Percentiles rank a stretch among this genome's conserved stretches.
These are phyloP conservation scores for Synanthedon myopaeformis DNA, from an alignment of 2,888 invertebrate species.

Conservation along the genomic window DNA sequence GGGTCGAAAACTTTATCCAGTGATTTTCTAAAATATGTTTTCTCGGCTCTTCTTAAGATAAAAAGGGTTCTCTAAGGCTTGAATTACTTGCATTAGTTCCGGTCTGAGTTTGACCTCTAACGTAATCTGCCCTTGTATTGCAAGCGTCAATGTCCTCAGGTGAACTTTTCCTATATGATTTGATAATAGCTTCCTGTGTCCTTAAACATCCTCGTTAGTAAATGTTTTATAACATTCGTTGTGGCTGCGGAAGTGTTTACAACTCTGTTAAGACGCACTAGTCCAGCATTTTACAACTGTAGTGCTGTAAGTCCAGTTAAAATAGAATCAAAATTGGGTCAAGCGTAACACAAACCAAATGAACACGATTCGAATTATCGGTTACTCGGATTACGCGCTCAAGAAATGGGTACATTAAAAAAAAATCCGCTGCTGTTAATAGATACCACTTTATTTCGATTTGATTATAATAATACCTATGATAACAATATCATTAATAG, in stretches of 20 bases:
- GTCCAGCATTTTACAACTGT: slow-evolving; percentile 19
- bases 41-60: slow-evolving; percentile 13
- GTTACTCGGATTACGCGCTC: slow-evolving; percentile 21
- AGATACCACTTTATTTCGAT: slow-evolving; percentile 38
- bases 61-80: slow-evolving; percentile 5
- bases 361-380: slow-evolving; percentile 20
- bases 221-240: slow-evolving; percentile 41
- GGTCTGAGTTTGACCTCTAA: slow-evolving; percentile 21
- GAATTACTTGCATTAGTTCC: not conserved
- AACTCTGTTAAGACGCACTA: slow-evolving; percentile 25
- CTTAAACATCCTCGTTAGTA: slow-evolving; percentile 52
- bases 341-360: slow-evolving; percentile 26
- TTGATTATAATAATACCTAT: slow-evolving; percentile 59
- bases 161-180: slow-evolving; percentile 55
- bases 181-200: slow-evolving; percentile 64
- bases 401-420: slow-evolving; percentile 16
- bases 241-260: slow-evolving; percentile 41
- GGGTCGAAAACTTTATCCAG: slow-evolving; percentile 27
- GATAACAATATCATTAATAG: slow-evolving; percentile 69
- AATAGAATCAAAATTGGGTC: slow-evolving; percentile 47
- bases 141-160: slow-evolving; percentile 24
- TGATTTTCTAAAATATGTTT: slow-evolving; percentile 28
- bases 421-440: slow-evolving; percentile 40
- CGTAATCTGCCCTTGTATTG: slow-evolving; percentile 15
- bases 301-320: slow-evolving; percentile 22